These are phyloP conservation scores for Oreotrochilus melanogaster DNA, from an alignment of 2,113 vertebrate genomes.

Conservation along the genomic window DNA sequence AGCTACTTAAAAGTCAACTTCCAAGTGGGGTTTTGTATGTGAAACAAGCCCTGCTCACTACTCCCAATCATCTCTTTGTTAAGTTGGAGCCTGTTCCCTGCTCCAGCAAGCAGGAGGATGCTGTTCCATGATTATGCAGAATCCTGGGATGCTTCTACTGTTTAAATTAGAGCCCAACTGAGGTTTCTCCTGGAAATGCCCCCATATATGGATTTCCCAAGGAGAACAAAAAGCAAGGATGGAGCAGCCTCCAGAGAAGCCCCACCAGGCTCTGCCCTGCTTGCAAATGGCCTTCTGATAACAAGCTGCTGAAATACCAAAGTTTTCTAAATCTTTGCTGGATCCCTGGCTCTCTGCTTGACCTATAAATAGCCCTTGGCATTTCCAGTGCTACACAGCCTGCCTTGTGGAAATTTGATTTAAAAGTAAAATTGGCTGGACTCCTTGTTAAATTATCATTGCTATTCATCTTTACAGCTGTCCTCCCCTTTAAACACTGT, in stretches of 20 bases:
- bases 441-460: slow-evolving; percentile 3
- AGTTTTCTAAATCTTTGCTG: neutral
- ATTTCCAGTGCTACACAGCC: slow-evolving; percentile 20
- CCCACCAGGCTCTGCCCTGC: neutral
- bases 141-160: slow-evolving; percentile 49
- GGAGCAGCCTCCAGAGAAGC: neutral
- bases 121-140: neutral
- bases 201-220: slow-evolving; percentile 20
- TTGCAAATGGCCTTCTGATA: neutral
- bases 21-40: neutral
- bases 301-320: neutral
- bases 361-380: slow-evolving; percentile 65
- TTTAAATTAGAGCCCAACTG: neutral
- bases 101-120: neutral
- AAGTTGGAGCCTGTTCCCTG: neutral
- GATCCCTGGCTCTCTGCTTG: neutral
- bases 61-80: neutral
- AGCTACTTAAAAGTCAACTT: neutral
- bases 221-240: neutral
- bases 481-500: neutral
- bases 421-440: slow-evolving; percentile 38
- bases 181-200: slow-evolving; percentile 37
- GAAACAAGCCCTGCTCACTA: neutral
- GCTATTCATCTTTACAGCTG: slow-evolving; percentile 30
- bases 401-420: slow-evolving; percentile 39